phyloP scores from a whole-genome alignment of 2,113 vertebrate species.

The Hyperopisus bebe region DNA sequence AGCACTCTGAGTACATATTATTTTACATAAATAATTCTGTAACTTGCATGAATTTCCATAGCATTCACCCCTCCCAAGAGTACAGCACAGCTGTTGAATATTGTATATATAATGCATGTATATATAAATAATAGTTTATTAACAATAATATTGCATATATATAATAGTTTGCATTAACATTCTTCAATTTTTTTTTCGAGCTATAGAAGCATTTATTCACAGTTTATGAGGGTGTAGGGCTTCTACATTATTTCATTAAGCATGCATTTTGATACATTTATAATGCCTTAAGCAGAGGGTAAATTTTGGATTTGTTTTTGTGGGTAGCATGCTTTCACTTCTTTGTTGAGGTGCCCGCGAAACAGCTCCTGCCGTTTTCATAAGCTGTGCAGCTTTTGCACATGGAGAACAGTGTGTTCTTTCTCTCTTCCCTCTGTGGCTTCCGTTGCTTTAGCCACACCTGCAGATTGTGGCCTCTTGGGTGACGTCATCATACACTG shows the following conservation, averaged over 20 bases:
- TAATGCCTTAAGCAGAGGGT: not conserved
- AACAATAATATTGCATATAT: not conserved
- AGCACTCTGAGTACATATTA: not conserved
- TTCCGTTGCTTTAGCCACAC: conserved; percentile 2
- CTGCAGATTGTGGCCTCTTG: not conserved
- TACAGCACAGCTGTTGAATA: not conserved
- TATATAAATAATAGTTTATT: not conserved
- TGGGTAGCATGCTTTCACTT: not conserved
- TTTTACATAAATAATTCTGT: not conserved
- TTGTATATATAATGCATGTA: not conserved
- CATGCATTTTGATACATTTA: not conserved
- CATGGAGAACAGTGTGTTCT: not conserved
- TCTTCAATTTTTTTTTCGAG: not conserved
- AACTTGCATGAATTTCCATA: not conserved
- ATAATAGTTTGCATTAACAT: not conserved
- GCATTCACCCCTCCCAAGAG: not conserved
- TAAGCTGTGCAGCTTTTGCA: not conserved
- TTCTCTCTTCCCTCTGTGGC: not conserved
- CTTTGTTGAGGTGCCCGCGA: not conserved
- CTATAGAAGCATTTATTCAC: not conserved
- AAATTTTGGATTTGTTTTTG: not conserved
- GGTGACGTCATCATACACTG: not conserved
- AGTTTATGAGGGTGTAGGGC: not conserved
- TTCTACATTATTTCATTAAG: not conserved
- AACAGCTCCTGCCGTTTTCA: not conserved